A percentile compares a stretch with the other conserved stretches of the same genome.
Evolutionary conservation across 2,888 invertebrate genomes (phyloP).

Genomic region (Heliconius erato): DNA sequence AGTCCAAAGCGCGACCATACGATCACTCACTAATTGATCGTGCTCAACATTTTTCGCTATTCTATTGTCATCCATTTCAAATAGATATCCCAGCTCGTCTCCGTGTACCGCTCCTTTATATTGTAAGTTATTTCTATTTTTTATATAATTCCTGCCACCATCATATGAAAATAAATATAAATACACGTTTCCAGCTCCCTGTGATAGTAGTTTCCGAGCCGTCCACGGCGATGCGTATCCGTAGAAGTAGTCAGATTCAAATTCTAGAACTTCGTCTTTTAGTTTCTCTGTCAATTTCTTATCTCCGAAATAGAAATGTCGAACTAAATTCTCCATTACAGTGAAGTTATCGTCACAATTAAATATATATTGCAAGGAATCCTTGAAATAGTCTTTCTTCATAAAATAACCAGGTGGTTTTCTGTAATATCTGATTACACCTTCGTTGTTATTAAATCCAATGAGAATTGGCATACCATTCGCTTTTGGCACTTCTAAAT

Average conservation of each 20-base stretch:
- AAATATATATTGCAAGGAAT: constrained; percentile 53
- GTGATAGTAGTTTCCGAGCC: constrained; percentile 54
- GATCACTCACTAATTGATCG: constrained; percentile 65
- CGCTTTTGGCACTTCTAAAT: constrained; percentile 59
- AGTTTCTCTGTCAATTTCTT: constrained; percentile 52
- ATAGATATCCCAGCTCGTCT: constrained; percentile 70
- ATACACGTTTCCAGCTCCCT: constrained; percentile 56
- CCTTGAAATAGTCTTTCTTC: constrained; percentile 44
- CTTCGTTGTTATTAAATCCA: constrained; percentile 66
- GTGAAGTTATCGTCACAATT: constrained; percentile 54
- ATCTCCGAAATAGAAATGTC: constrained; percentile 67
- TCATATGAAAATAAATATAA: constrained; percentile 69
- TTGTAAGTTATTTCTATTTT: constrained; percentile 53
- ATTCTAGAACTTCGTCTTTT: constrained; percentile 57
- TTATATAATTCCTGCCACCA: constrained; percentile 59
- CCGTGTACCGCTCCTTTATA: constrained; percentile 60
- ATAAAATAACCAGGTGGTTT: constrained; percentile 51
- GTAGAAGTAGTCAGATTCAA: constrained; percentile 66
- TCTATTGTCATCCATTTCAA: constrained; percentile 53
- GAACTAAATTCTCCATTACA: constrained; percentile 41
- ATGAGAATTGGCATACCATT: constrained; percentile 62
- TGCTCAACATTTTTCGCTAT: constrained; percentile 44
- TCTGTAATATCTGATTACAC: constrained; percentile 45
- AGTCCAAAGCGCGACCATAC: constrained; percentile 73
- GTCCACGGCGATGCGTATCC: constrained; percentile 63